A percentile compares a stretch with the other conserved stretches of the same genome.
phyloP scores from a whole-genome alignment of 1,140 invertebrate species.

The Aphelinus atriplicis region DNA sequence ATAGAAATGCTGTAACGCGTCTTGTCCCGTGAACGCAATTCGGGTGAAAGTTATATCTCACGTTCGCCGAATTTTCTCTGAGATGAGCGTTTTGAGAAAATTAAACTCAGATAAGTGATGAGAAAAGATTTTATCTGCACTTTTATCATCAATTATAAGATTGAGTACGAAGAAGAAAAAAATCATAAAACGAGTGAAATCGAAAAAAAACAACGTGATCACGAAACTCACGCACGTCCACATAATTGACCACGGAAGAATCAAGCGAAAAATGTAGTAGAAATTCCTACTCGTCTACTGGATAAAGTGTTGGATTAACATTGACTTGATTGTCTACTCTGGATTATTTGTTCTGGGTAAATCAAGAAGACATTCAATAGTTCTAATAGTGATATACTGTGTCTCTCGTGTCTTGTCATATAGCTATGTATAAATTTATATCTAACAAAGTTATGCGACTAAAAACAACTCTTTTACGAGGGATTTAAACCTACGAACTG shows the following conservation, averaged over 20 bases:
- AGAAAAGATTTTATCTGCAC: constrained; percentile 42
- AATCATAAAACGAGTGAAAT: constrained; percentile 40
- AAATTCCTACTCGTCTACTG: too few relatives aligned
- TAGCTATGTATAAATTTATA: too few relatives aligned
- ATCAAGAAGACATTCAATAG: constrained; percentile 32
- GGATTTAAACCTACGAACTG: constrained; percentile 20
- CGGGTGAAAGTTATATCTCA: constrained; percentile 10
- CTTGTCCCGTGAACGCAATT: constrained; percentile 20
- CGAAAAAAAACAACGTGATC: too few relatives aligned
- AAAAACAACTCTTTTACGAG: constrained; percentile 14
- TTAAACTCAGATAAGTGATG: constrained; percentile 10
- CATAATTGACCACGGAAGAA: too few relatives aligned
- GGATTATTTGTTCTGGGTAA: too few relatives aligned
- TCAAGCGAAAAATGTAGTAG: too few relatives aligned
- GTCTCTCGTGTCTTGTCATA: too few relatives aligned
- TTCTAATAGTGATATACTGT: constrained; percentile 36
- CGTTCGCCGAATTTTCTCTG: constrained; percentile 19
- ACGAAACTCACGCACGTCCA: too few relatives aligned
- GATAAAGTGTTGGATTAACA: too few relatives aligned
- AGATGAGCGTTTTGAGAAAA: constrained; percentile 45
- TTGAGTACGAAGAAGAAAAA: constrained; percentile 39
- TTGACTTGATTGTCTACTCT: too few relatives aligned
- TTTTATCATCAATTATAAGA: constrained; percentile 35
- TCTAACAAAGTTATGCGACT: constrained; percentile 25
- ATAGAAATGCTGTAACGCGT: constrained; percentile 27